Percentiles rank a stretch among this genome's conserved stretches.
These are phyloP conservation scores for Chromis chromis DNA, from an alignment of 2,797 vertebrate genomes.

Conservation along the genomic window DNA sequence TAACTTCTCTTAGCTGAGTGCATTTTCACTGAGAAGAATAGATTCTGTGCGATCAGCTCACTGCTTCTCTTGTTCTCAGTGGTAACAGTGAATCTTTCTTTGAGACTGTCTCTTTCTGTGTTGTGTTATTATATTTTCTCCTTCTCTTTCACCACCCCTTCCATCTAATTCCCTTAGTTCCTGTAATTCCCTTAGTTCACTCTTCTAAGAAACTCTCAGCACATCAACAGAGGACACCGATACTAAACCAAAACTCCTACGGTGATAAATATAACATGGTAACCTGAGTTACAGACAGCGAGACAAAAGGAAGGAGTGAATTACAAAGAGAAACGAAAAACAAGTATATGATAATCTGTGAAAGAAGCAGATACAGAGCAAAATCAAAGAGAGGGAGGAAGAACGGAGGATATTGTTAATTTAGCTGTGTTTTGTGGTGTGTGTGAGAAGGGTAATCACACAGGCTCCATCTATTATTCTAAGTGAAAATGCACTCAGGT, in stretches of 20 bases:
- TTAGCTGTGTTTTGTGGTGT: slow-evolving; percentile 5
- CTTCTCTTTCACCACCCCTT: neutral
- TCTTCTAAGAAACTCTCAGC: slow-evolving; percentile 8
- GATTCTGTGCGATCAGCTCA: slow-evolving; percentile 53
- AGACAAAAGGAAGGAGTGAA: slow-evolving; percentile 6
- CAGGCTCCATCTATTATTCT: slow-evolving; percentile 63
- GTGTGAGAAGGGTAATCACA: slow-evolving; percentile 51
- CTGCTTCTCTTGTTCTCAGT: slow-evolving; percentile 20
- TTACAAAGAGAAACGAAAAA: neutral
- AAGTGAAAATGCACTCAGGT: slow-evolving; percentile 69
- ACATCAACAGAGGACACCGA: slow-evolving; percentile 4
- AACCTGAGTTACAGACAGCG: slow-evolving; percentile 14
- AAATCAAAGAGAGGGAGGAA: neutral
- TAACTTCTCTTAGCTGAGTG: slow-evolving; percentile 70
- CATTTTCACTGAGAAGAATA: slow-evolving; percentile 69
- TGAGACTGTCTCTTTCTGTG: slow-evolving; percentile 3
- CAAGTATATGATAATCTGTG: slow-evolving; percentile 5
- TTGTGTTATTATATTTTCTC: slow-evolving; percentile 11
- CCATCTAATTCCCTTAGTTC: neutral
- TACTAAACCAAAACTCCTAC: neutral
- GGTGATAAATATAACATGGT: slow-evolving; percentile 19
- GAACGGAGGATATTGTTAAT: neutral
- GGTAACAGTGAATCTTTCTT: neutral
- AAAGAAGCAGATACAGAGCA: slow-evolving; percentile 12
- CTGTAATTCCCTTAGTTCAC: slow-evolving; percentile 18